phyloP scores from a whole-genome alignment of 2,888 invertebrate genomes.

The Dryomyza anilis region DNA sequence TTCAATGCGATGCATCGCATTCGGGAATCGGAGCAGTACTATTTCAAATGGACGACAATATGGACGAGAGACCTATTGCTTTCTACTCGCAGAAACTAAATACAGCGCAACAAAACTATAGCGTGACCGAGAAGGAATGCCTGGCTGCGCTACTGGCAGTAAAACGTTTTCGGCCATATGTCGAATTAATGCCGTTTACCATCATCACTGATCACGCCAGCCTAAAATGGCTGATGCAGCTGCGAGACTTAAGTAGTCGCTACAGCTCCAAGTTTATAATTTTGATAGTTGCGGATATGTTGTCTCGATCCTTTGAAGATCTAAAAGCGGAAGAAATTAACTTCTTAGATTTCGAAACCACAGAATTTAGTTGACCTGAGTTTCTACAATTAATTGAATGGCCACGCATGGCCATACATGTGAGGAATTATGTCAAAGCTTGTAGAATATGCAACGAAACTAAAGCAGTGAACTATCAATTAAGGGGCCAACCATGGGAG shows the following conservation, averaged over 20 bases:
- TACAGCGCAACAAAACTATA: slow-evolving; percentile 25
- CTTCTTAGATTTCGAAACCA: slow-evolving; percentile 5
- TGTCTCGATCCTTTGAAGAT: neutral
- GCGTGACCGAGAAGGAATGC: slow-evolving; percentile 31
- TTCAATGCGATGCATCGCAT: slow-evolving; percentile 31
- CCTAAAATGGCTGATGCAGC: slow-evolving; percentile 21
- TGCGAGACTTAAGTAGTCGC: slow-evolving; percentile 34
- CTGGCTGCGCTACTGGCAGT: slow-evolving; percentile 13
- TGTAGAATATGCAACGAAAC: slow-evolving; percentile 20
- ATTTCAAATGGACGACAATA: slow-evolving; percentile 13
- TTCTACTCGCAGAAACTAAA: slow-evolving; percentile 18
- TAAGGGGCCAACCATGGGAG: neutral
- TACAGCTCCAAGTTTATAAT: slow-evolving; percentile 34
- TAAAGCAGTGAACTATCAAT: neutral
- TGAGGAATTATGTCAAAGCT: neutral
- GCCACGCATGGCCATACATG: slow-evolving; percentile 28
- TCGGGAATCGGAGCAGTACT: slow-evolving; percentile 26
- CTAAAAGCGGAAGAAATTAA: neutral
- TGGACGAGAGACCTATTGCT: slow-evolving; percentile 18
- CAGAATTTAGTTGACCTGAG: slow-evolving; percentile 15
- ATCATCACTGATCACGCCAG: slow-evolving; percentile 20
- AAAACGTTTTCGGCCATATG: slow-evolving; percentile 6
- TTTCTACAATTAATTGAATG: neutral
- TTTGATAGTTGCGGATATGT: slow-evolving; percentile 25
- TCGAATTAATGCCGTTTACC: slow-evolving; percentile 20